Percentiles rank a stretch among this genome's conserved stretches.
Evolutionary conservation across 2,888 invertebrate species (phyloP).

Genomic region (Drosophila borealis): DNA sequence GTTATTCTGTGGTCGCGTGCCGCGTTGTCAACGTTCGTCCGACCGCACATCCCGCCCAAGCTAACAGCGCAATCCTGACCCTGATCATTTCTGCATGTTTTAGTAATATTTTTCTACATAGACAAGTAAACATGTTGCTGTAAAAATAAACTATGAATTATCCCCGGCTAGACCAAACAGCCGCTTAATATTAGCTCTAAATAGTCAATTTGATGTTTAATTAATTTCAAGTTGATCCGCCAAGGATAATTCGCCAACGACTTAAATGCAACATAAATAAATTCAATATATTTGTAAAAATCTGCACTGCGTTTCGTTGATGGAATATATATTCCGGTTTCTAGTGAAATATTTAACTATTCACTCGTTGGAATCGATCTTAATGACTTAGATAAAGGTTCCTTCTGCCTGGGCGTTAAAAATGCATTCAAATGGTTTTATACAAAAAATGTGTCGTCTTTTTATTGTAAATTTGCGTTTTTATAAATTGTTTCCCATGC

Average conservation of each 20-base stretch:
- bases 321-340: neutral
- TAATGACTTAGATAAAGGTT: too few species aligned
- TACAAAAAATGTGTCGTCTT: conserved; percentile 59
- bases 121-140: conserved; percentile 51
- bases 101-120: conserved; percentile 77
- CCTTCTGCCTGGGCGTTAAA: neutral
- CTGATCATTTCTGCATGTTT: conserved; percentile 42
- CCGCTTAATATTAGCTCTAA: conserved; percentile 20
- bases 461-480: conserved; percentile 60
- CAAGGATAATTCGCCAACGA: conserved; percentile 26
- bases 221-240: conserved; percentile 22
- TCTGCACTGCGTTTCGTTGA: neutral
- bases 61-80: conserved; percentile 46
- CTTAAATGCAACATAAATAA: conserved; percentile 51
- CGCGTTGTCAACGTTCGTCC: conserved; percentile 16
- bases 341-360: neutral
- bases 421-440: conserved; percentile 27
- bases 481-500: conserved; percentile 44
- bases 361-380: too few species aligned
- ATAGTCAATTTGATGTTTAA: conserved; percentile 19
- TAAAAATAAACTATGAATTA: conserved; percentile 35
- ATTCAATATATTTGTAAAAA: conserved; percentile 66
- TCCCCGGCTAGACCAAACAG: conserved; percentile 14
- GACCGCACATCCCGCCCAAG: conserved; percentile 48
- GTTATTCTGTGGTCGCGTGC: conserved; percentile 56